Conservation (phyloP, 2,797 vertebrate genomes). For the Lacerta viridis region DNA sequence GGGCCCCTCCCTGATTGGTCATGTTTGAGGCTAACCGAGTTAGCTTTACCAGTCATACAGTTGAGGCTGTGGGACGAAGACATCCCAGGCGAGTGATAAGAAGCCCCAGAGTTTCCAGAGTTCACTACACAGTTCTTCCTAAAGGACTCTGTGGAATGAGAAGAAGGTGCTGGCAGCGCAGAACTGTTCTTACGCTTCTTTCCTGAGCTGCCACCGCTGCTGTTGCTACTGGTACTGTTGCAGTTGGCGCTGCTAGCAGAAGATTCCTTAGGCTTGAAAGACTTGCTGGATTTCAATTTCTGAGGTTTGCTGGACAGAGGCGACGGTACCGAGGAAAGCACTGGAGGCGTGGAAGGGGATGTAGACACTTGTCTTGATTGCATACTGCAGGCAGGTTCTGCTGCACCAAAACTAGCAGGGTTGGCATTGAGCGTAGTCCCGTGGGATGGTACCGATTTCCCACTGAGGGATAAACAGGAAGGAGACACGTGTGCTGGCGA, state of each 20-base stretch:
- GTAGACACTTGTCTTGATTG: conserved; percentile 97
- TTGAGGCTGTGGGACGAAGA: conserved; percentile 91
- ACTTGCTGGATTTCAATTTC: conserved; percentile 94
- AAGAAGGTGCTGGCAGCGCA: conserved; percentile 84
- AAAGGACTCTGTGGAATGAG: conserved; percentile 88
- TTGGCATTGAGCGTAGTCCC: conserved; percentile 95
- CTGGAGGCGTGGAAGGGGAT: conserved; percentile 96
- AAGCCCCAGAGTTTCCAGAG: conserved; percentile 89
- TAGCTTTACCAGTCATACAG: conserved; percentile 90
- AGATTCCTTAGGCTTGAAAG: conserved; percentile 91
- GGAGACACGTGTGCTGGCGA: conserved; percentile 81
- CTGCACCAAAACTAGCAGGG: conserved; percentile 85
- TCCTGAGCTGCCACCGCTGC: conserved; percentile 88
- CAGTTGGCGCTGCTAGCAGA: conserved; percentile 84
- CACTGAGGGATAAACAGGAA: conserved; percentile 88
- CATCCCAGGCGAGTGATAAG: conserved; percentile 86
- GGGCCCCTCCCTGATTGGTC: conserved; percentile 91
- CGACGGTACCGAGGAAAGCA: conserved; percentile 93
- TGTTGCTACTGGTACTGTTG: conserved; percentile 83
- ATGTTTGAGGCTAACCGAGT: conserved; percentile 91
- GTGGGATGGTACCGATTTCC: conserved; percentile 90
- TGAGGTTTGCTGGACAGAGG: conserved; percentile 92
- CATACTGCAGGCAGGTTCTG: conserved; percentile 92
- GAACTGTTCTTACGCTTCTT: conserved; percentile 97
- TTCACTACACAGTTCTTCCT: conserved; percentile 95